Evolutionary conservation across 2,888 invertebrate species (phyloP).

Genomic region (Euclidia mi): DNA sequence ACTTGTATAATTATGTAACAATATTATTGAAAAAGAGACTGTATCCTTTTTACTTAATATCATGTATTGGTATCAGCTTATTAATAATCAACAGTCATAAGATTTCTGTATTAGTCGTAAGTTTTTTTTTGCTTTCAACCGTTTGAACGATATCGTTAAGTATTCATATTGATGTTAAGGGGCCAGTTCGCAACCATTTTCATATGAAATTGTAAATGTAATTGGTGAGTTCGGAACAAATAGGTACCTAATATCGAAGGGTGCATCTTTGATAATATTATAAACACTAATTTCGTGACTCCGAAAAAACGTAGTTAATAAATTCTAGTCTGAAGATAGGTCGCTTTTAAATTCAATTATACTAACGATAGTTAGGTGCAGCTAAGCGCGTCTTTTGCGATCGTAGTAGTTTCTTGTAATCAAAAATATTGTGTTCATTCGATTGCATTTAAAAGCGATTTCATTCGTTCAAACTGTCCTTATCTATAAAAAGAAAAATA

Average conservation of each 20-base stretch:
- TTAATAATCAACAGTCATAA: conserved; percentile 33
- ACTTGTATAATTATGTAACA: conserved; percentile 23
- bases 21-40: conserved; percentile 20
- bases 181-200: conserved; percentile 60
- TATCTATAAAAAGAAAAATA: conserved; percentile 65
- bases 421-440: conserved; percentile 41
- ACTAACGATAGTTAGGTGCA: conserved; percentile 21
- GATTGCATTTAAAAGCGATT: conserved; percentile 72
- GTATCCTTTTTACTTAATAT: conserved; percentile 38
- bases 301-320: conserved; percentile 71
- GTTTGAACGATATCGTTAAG: conserved; percentile 51
- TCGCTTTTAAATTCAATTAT: conserved; percentile 72
- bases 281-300: conserved; percentile 71
- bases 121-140: conserved; percentile 48
- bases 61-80: conserved; percentile 23
- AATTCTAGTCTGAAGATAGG: conserved; percentile 84
- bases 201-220: conserved; percentile 25
- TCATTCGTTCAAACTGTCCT: conserved; percentile 66
- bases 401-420: conserved; percentile 24
- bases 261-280: conserved; percentile 34
- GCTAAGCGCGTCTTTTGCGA: conserved; percentile 22
- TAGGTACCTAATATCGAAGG: conserved; percentile 20
- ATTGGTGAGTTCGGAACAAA: conserved; percentile 15
- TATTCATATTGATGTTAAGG: conserved; percentile 31
- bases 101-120: conserved; percentile 48